Evolutionary conservation across 2,797 vertebrate species (phyloP).

Genomic region (Phylloscopus collybita): DNA sequence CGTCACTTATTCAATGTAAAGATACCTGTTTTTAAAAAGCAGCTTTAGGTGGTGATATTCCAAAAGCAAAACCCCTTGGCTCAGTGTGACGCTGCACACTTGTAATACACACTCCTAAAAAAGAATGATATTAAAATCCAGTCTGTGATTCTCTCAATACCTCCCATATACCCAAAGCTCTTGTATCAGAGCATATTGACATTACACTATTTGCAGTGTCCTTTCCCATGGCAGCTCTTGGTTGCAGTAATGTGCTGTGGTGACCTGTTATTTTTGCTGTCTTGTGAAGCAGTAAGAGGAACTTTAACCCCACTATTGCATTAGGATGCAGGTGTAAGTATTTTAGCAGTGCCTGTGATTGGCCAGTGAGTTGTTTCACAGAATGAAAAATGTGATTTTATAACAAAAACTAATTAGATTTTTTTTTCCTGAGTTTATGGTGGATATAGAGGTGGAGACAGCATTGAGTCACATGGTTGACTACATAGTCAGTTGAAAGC

Average conservation of each 20-base stretch:
- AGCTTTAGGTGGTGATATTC: neutral
- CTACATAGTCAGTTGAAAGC: neutral
- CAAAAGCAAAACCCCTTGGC: neutral
- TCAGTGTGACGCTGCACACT: neutral
- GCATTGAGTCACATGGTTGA: neutral
- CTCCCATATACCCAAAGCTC: neutral
- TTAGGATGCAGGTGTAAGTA: neutral
- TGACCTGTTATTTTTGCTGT: neutral
- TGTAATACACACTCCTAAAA: neutral
- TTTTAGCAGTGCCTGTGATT: neutral
- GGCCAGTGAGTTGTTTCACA: neutral
- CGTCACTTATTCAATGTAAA: conserved; percentile 14
- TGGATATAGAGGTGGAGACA: neutral
- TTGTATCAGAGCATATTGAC: neutral
- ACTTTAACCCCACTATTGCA: neutral
- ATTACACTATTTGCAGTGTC: neutral
- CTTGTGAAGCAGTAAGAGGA: neutral
- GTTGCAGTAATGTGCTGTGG: neutral
- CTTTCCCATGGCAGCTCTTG: neutral
- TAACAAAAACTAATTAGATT: neutral
- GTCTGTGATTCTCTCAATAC: neutral
- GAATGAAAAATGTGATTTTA: neutral
- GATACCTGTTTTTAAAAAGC: neutral
- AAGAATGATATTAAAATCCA: neutral
- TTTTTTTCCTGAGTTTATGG: neutral